A percentile compares a stretch with the other conserved stretches of the same genome.
Evolutionary conservation across 2,888 invertebrate species (phyloP).

Genomic region (Patella caerulea): DNA sequence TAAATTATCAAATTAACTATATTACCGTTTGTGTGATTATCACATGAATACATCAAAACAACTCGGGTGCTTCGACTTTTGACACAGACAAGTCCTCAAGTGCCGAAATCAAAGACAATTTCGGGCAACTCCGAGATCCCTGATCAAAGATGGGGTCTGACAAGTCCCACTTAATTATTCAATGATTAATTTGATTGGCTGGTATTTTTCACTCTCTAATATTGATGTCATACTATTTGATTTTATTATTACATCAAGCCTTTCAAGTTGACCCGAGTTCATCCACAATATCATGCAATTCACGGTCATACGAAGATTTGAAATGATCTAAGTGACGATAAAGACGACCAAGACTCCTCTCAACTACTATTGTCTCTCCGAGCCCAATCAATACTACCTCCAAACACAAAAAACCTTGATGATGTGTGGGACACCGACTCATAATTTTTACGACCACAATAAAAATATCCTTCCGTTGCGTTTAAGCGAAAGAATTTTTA

Average conservation of each 20-base stretch:
- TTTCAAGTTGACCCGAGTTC: neutral
- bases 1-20: constrained; percentile 3
- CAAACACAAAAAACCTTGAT: neutral
- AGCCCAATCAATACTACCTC: neutral
- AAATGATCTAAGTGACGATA: neutral
- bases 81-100: too few species aligned
- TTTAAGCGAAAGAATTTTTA: too few species aligned
- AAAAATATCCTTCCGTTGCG: too few species aligned
- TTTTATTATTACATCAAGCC: neutral
- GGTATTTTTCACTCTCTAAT: neutral
- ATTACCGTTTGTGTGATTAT: neutral
- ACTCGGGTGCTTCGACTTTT: too few species aligned
- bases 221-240: neutral
- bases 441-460: too few species aligned
- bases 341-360: neutral
- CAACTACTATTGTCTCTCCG: neutral
- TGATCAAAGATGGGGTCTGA: neutral
- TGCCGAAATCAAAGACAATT: constrained; percentile 1
- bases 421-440: too few species aligned
- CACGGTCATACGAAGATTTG: neutral
- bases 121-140: neutral
- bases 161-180: neutral
- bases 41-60: too few species aligned
- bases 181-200: constrained; percentile 1
- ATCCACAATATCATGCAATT: neutral